A percentile compares a stretch with the other conserved stretches of the same genome.
Conservation (phyloP, 2,797 vertebrate species). For the Manis crassicaudata region DNA sequence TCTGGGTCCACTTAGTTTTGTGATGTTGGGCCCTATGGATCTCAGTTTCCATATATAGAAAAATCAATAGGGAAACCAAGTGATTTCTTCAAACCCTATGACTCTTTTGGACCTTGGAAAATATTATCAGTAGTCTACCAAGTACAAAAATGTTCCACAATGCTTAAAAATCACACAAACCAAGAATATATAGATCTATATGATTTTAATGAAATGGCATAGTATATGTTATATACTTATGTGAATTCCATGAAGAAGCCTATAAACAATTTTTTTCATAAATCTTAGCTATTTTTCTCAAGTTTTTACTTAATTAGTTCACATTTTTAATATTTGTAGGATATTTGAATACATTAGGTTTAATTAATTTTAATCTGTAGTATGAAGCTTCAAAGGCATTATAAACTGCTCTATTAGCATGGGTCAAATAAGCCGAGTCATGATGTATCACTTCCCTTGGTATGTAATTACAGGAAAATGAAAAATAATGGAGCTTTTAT, state of each 20-base stretch:
- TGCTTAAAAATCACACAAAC: conserved; percentile 21
- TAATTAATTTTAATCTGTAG: conserved; percentile 22
- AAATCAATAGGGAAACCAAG: background rate
- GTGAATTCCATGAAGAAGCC: background rate
- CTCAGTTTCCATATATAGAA: conserved; percentile 5
- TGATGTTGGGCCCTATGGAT: background rate
- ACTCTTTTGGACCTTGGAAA: background rate
- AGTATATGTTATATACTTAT: background rate
- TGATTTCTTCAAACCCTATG: background rate
- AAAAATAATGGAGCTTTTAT: background rate
- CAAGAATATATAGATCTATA: background rate
- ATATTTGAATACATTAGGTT: background rate
- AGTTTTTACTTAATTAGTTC: background rate
- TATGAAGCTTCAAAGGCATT: background rate
- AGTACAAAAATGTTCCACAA: background rate
- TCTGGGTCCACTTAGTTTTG: background rate
- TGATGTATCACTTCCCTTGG: background rate
- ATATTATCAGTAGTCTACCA: background rate
- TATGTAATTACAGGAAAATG: background rate
- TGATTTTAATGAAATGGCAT: background rate
- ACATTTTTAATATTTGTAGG: background rate
- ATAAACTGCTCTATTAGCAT: background rate
- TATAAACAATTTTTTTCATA: background rate
- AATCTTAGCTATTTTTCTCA: conserved; percentile 10
- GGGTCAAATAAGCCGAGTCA: background rate